Base-by-base conservation (phyloP, 2,888 invertebrate genomes). In the Protophormia terraenovae region DNA sequence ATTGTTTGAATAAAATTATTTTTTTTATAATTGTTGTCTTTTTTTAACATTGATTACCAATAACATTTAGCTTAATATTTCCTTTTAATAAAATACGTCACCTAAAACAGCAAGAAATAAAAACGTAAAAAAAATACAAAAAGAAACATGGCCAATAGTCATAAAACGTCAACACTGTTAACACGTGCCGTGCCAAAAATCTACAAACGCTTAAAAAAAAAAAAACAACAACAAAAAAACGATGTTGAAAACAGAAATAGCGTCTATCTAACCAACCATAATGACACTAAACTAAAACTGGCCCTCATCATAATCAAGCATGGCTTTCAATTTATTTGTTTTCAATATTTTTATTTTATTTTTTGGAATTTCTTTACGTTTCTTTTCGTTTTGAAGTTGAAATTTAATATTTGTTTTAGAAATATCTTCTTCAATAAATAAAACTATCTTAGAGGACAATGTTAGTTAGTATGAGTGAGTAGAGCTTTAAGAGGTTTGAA, bases 111-210 rank as follows among this genome's bases (percentile, higher is more conserved):
- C n/a, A n/a, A n/a, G n/a, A n/a, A n/a, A n/a, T n/a, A n/a, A n/a
- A 62, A 73, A 60, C 12, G 53, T 62, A 16, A 12, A 19, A 47
- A 14, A 12, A n/a, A 27, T n/a, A 55, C 12, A 27, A 16, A 60
- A 35, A 41, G 12, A 60, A 75, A 53, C 29, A 50, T 81, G 60
- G 60, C 38, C 41, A 76, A 71, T 64, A 55, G 29, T 29, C 29
- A 62, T 62, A 69, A 76, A 75, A 82, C 22, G 53, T 75, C 69
- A 71, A 69, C 29, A 62, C 38, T 60, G 16, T 45, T n/a, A 72
- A 66, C 79, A 79, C 79, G 79, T 79, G 79, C 64, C 72, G 12
- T 66, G 53, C 50, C 64, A 66, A 77, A 38, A 64, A 64, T 41
- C 14, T 62, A 38, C 62, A n/a, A 14, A 32, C 60, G 32, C 14